Evolutionary conservation across 2,113 vertebrate species (phyloP), one percentile per base, ranked within the genome.

Genomic region (Zeus faber): DNA sequence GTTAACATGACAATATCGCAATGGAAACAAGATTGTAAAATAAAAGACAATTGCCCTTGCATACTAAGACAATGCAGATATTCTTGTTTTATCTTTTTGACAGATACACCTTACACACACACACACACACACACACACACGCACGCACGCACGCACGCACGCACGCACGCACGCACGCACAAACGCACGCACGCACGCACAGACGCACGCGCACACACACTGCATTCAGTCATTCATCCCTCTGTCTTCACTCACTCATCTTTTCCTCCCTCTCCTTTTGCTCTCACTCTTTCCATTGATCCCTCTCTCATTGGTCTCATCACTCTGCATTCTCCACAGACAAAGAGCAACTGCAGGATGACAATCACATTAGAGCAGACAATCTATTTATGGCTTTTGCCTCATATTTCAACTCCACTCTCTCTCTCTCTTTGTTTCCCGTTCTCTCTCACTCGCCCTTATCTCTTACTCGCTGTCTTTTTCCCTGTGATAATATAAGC

Each of bases 321-420:
- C 78, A 74, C 70, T 76, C 77, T 83, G 74, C 67, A 73, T 87
- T 84, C 72, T 69, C 61, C 65, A 73, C 80, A 82, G 81, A 87
- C 80, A 82, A 85, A 85, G 76, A 80, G 76, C 62, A 84, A 84
- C 77, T 66, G 58, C 81, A 81, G 78, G 76, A 87, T 84, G 80
- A 81, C 80, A 87, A 85, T 88, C 81, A 85, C 79, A 85, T 87
- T 78, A 86, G 68, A 81, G 81, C 68, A 62, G 67, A 72, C 79
- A 87, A 85, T 88, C 86, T 88, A 82, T 87, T 87, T 83, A 84
- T 87, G 83, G 78, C 80, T 67, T 77, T 65, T 74, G 71, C 72
- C n/a, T 86, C 83, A 84, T 82, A 84, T 87, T 85, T 87, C 83
- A 81, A 61, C 79, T 77, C 65, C 65, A 62, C 59, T 61, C 40